Evolutionary conservation across 2,888 invertebrate genomes (phyloP).

Genomic region (Drosophila testacea): DNA sequence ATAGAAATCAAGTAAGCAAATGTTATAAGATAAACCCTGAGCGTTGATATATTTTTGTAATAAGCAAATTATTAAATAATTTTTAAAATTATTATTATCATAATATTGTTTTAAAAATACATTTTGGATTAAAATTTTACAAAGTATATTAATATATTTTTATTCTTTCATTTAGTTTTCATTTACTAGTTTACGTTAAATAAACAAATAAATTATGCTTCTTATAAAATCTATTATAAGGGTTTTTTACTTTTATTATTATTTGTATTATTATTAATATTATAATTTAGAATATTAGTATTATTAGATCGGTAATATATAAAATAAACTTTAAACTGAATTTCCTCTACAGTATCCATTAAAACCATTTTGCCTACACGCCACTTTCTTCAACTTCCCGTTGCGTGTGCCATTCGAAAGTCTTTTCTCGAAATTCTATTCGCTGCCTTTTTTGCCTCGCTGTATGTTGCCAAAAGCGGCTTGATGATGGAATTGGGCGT

Average conservation of each 20-base stretch:
- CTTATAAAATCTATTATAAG: too few relatives aligned
- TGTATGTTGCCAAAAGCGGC: constrained; percentile 48
- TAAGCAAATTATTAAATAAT: not conserved
- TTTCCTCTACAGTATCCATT: not conserved
- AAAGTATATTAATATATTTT: too few relatives aligned
- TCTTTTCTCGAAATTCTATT: constrained; percentile 67
- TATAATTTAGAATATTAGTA: too few relatives aligned
- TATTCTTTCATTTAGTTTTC: too few relatives aligned
- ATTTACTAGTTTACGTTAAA: too few relatives aligned
- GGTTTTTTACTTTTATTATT: too few relatives aligned
- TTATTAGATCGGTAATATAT: not conserved
- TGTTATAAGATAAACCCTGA: not conserved
- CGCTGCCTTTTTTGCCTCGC: constrained; percentile 56
- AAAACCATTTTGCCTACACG: not conserved
- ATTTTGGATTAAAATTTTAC: too few relatives aligned
- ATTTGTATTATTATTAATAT: too few relatives aligned
- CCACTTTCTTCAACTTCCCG: not conserved
- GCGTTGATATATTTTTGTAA: not conserved
- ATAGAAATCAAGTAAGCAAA: not conserved
- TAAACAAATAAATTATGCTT: too few relatives aligned
- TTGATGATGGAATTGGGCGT: constrained; percentile 25
- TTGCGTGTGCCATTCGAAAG: constrained; percentile 44
- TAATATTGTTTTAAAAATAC: too few relatives aligned
- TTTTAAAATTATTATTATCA: too few relatives aligned
- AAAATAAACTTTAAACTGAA: not conserved